phyloP scores from a whole-genome alignment of 1,140 invertebrate species.

The Drosophila elegans region DNA sequence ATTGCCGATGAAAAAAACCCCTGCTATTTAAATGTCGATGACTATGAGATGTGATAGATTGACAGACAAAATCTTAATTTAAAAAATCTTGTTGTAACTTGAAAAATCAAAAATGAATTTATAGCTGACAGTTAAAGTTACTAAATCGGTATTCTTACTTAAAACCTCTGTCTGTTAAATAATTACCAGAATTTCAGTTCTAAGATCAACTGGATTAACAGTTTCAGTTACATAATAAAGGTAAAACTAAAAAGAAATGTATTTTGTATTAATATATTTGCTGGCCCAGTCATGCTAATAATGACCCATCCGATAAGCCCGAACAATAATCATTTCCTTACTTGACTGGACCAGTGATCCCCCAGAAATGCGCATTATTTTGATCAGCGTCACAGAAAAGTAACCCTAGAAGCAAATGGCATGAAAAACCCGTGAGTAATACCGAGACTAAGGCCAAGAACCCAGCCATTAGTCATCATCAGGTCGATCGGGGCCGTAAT shows the following conservation, averaged over 20 bases:
- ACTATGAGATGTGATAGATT: neutral
- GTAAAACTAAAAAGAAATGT: neutral
- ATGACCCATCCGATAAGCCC: slow-evolving; percentile 23
- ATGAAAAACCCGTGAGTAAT: slow-evolving; percentile 71
- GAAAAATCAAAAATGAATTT: neutral
- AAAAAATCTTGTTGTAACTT: neutral
- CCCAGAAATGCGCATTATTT: slow-evolving; percentile 15
- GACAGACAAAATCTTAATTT: neutral
- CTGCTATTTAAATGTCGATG: neutral
- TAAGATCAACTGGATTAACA: too few species aligned
- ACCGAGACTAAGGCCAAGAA: slow-evolving; percentile 41
- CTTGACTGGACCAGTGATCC: slow-evolving; percentile 23
- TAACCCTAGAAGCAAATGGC: slow-evolving; percentile 27
- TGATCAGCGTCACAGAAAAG: slow-evolving; percentile 48
- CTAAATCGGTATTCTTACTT: too few species aligned
- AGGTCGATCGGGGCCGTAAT: slow-evolving; percentile 51
- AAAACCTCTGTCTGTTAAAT: too few species aligned
- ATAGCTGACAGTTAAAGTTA: neutral
- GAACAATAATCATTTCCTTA: slow-evolving; percentile 21
- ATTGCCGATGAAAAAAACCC: neutral
- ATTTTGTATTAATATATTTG: too few species aligned
- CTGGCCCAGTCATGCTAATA: neutral
- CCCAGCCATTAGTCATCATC: slow-evolving; percentile 75
- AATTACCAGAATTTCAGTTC: too few species aligned
- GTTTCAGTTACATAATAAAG: too few species aligned